Evolutionary conservation across 2,113 vertebrate genomes (phyloP), one percentile per base, ranked within the genome.

Genomic region (Bubo bubo): DNA sequence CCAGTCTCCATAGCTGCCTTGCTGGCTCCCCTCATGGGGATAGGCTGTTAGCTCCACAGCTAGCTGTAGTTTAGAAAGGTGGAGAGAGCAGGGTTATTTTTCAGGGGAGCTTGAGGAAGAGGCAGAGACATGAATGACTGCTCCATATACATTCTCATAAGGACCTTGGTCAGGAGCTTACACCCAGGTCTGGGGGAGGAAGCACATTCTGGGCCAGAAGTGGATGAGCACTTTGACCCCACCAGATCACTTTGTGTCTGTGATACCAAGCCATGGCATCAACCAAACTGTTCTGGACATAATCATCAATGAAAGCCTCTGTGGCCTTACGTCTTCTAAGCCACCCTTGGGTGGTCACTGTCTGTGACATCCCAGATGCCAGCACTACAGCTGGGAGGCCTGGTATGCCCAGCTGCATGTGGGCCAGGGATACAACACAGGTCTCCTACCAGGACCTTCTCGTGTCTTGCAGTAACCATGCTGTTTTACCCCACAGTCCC

Each of bases 1-100:
- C 45, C 45, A 11, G 11, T 6, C 6, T 47, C 47, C 2, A 1
- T 13, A 71, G 23, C 34, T 0, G 0, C 56, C 59, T 58, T 62
- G 45, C 35, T 58, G 50, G 50, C 34, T 28, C 3, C 11, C 8
- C 28, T 43, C 3, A 43, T 0, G 4, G 45, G 10, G 27, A 10
- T 9, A 13, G 7, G 35, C 37, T 49, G 5, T 12, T 60, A 37
- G 30, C 32, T 58, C 17, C 53, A 50, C 16, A 21, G 19, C 56
- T 23, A 49, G 14, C 34, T 52, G 56, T 15, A 18, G 28, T 68
- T 94, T 39, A 68, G 45, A 74, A 49, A 79, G 45, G 8, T n/a
- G 49, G 45, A 60, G 63, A 58, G 32, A 73, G 55, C 26, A 34
- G 13, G 8, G 5, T 18, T 86, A 18, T 55, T 80, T 41, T 50